Conservation (phyloP, 2,797 vertebrate genomes). For the Acestrorhynchus altus region DNA sequence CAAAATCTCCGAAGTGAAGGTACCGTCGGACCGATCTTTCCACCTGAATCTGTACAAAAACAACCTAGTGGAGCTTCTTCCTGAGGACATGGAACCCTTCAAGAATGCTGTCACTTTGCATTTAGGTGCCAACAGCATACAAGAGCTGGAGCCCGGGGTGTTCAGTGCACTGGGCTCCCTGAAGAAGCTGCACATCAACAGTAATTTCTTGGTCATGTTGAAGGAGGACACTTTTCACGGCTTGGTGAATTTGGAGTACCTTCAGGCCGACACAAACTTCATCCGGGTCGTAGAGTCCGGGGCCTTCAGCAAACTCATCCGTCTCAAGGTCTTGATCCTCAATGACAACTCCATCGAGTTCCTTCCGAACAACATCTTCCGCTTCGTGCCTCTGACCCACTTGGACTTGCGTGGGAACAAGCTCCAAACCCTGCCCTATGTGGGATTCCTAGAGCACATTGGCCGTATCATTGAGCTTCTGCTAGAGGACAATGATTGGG, state of each 20-base stretch:
- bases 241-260: constrained; percentile 95
- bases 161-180: constrained; percentile 89
- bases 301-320: constrained; percentile 96
- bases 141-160: constrained; percentile 92
- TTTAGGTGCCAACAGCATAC: constrained; percentile 96
- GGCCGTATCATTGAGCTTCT: constrained; percentile 96
- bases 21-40: constrained; percentile 88
- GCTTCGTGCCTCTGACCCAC: constrained; percentile 96
- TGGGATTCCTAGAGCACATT: constrained; percentile 96
- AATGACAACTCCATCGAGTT: constrained; percentile 97
- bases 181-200: constrained; percentile 97
- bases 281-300: constrained; percentile 94
- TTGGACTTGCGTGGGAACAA: constrained; percentile 96
- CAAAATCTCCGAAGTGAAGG: constrained; percentile 88
- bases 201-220: constrained; percentile 94
- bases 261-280: constrained; percentile 98
- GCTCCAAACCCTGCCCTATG: constrained; percentile 91
- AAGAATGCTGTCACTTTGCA: constrained; percentile 90
- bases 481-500: constrained; percentile 94
- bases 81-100: constrained; percentile 89
- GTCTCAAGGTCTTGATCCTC: constrained; percentile 97
- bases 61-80: constrained; percentile 84
- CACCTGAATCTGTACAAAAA: constrained; percentile 95
- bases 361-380: constrained; percentile 94
- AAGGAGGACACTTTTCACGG: constrained; percentile 96